Evolutionary conservation across 2,888 invertebrate genomes (phyloP), one percentile per base, ranked within the genome.

Genomic region (Pilophorus perplexus): DNA sequence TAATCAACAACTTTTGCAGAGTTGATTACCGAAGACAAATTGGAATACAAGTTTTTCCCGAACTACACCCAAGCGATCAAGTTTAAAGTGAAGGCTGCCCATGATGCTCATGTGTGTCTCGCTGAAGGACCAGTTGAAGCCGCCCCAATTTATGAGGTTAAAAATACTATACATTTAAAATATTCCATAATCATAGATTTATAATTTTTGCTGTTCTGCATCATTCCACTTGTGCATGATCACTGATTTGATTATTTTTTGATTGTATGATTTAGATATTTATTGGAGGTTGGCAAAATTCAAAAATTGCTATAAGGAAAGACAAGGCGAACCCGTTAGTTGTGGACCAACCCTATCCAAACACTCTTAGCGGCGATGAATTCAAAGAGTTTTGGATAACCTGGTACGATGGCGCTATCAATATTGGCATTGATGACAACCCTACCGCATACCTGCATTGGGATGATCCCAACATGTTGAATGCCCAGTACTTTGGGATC

Each of bases 281-380:
- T 79, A 82, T 94, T 73, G 93, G 93, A 25, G 93, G 93, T 27
- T 94, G 93, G 93, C 83, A 84, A 22, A 93, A 93, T 77, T 80
- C 83, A 70, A 91, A 90, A 78, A 90, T 89, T 28, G 87, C 90
- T 0, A 89, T 91, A 75, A 85, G 92, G 67, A 86, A 84, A 75
- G 89, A 92, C 79, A 83, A 84, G 75, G 79, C 83, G 69, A 84
- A 90, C 77, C 89, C 90, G 2, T 89, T 90, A 62, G 85, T 84
- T 70, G 84, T 82, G 10, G 85, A 86, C 76, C 81, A 80, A 3
- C 83, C 85, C 27, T 91, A 90, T 0, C 89, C 88, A 0, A 83
- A 81, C 67, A 85, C 90, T 72, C 78, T 93, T 71, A 85, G 83
- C 75, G 83, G 78, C 5, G 85, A 85, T 40, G 90, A 91, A 76